Evolutionary conservation across 2,113 vertebrate genomes (phyloP).

Genomic region (Vidua macroura): DNA sequence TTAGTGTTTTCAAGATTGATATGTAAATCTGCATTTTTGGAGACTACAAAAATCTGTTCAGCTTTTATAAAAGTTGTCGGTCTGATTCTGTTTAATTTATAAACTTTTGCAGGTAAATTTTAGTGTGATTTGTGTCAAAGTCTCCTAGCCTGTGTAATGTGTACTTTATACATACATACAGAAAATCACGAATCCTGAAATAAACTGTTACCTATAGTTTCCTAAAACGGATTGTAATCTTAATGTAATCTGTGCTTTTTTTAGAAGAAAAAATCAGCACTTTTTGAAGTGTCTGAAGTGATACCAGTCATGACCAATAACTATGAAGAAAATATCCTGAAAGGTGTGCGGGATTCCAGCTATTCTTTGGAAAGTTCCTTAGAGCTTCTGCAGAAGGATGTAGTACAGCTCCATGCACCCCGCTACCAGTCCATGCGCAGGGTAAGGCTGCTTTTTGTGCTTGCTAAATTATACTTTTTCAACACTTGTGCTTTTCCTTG

Average conservation of each 20-base stretch:
- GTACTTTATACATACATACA: neutral
- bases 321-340: constrained; percentile 99
- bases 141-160: neutral
- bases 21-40: neutral
- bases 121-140: neutral
- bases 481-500: neutral
- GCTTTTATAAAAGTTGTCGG: neutral
- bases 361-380: constrained; percentile 98
- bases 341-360: constrained; percentile 94
- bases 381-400: constrained; percentile 97
- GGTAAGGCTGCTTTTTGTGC: constrained; percentile 68
- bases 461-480: neutral
- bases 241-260: neutral
- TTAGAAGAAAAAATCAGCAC: constrained; percentile 97
- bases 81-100: neutral
- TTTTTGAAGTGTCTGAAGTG: constrained; percentile 99
- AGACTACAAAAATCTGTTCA: neutral
- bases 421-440: constrained; percentile 99
- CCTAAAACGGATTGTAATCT: neutral
- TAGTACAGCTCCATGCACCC: constrained; percentile 97
- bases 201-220: neutral
- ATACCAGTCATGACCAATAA: constrained; percentile 99
- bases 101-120: neutral
- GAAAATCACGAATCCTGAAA: neutral
- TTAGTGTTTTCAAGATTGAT: neutral